A percentile compares a stretch with the other conserved stretches of the same genome.
These are phyloP conservation scores for Acutogordius australiensis DNA, from an alignment of 2,888 invertebrate species.

Conservation along the genomic window DNA sequence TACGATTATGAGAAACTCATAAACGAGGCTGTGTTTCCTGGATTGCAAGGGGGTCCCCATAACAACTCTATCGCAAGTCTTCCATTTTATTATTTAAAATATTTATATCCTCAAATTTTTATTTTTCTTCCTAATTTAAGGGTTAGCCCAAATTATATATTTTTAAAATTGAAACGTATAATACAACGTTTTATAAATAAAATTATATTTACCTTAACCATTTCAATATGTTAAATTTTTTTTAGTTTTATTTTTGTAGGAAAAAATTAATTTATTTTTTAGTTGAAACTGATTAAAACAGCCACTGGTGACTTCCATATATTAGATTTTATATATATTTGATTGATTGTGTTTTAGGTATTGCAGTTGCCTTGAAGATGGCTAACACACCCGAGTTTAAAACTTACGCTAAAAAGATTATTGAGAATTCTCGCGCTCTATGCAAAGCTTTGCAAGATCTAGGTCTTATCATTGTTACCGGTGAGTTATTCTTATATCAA, in stretches of 20 bases:
- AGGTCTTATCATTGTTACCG: conserved; percentile 35
- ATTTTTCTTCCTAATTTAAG: conserved; percentile 16
- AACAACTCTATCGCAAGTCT: conserved; percentile 73
- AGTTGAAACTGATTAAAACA: no score
- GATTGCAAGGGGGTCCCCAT: conserved; percentile 85
- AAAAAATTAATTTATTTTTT: no score
- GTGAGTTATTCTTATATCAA: conserved; percentile 15
- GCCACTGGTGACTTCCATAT: no score
- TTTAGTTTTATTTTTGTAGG: no score
- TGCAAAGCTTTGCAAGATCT: conserved; percentile 36
- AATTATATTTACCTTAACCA: conserved; percentile 7
- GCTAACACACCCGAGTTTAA: conserved; percentile 48
- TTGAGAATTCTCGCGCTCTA: conserved; percentile 47
- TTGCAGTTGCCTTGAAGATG: conserved; percentile 75
- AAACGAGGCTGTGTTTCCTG: conserved; percentile 64
- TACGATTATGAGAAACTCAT: conserved; percentile 63
- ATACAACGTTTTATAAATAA: background rate
- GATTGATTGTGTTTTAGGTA: no score
- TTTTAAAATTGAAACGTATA: background rate
- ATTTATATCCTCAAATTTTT: background rate
- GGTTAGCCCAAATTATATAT: background rate
- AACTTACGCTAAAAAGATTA: conserved; percentile 52
- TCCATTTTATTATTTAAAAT: conserved; percentile 15
- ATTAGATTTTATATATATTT: no score
- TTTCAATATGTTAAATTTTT: no score